These are phyloP conservation scores for Bellardia bayeri DNA, from an alignment of 2,888 invertebrate genomes.

Conservation along the genomic window DNA sequence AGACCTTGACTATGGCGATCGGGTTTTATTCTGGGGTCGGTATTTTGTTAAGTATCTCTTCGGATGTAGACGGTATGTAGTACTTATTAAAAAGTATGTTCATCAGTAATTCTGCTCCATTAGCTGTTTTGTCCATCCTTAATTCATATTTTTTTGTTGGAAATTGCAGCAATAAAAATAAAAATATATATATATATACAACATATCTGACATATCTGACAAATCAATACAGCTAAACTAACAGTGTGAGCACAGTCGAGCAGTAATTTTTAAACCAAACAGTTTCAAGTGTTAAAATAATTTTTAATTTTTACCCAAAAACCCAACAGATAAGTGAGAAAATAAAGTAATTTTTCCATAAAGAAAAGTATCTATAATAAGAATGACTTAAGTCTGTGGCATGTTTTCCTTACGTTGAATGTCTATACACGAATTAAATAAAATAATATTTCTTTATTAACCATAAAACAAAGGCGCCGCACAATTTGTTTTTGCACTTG, in stretches of 20 bases:
- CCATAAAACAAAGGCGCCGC: constrained; percentile 51
- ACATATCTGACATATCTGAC: no score
- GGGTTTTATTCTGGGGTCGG: no score
- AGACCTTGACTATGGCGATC: no score
- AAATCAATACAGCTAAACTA: no score
- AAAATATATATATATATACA: no score
- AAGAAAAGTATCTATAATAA: constrained; percentile 3
- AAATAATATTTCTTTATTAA: constrained; percentile 55
- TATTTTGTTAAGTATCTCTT: no score
- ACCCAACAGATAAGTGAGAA: background rate
- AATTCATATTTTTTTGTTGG: no score
- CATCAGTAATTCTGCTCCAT: no score
- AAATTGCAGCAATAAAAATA: no score
- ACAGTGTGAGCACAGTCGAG: background rate
- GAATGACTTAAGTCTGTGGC: background rate
- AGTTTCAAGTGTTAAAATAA: constrained; percentile 47
- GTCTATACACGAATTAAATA: constrained; percentile 26
- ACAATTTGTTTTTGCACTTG: constrained; percentile 43
- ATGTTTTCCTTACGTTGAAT: constrained; percentile 6
- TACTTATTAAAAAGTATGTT: no score
- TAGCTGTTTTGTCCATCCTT: no score
- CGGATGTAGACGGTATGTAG: no score
- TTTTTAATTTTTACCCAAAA: constrained; percentile 6
- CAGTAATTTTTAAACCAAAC: background rate
- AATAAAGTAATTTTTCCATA: constrained; percentile 6